A percentile compares a stretch with the other conserved stretches of the same genome.
phyloP scores from a whole-genome alignment of 2,888 invertebrate genomes.

The Dryobota labecula region DNA sequence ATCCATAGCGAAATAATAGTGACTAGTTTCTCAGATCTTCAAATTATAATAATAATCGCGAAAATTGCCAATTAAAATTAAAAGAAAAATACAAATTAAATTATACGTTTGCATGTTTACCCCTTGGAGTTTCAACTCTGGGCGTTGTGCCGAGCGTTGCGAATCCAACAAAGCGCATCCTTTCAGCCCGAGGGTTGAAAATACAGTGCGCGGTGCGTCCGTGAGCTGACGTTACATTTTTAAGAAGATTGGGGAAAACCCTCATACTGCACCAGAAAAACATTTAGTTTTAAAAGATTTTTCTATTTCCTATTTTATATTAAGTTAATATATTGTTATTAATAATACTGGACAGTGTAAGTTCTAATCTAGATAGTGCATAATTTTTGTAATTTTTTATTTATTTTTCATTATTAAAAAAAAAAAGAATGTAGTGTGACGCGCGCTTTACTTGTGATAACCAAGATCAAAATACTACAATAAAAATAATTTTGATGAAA shows the following conservation, averaged over 20 bases:
- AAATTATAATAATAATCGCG: not conserved
- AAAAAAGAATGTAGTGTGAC: too few relatives aligned
- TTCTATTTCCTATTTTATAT: constrained; percentile 1
- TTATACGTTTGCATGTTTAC: too few relatives aligned
- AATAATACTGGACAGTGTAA: constrained; percentile 49
- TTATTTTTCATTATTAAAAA: constrained; percentile 7
- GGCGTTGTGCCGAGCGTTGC: not conserved
- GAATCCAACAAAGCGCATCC: not conserved
- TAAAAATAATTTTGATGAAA: too few relatives aligned
- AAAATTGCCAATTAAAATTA: not conserved
- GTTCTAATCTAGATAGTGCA: constrained; percentile 38
- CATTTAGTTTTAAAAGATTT: not conserved
- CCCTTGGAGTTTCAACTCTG: not conserved
- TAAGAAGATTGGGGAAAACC: not conserved
- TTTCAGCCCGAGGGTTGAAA: not conserved
- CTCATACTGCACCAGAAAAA: not conserved
- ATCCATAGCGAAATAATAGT: not conserved
- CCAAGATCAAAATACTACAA: too few relatives aligned
- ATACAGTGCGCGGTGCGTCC: not conserved
- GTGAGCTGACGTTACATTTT: not conserved
- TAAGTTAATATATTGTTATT: not conserved
- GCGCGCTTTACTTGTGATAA: too few relatives aligned
- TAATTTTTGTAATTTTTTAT: not conserved
- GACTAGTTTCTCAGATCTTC: constrained; percentile 30
- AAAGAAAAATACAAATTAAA: constrained; percentile 10